These are phyloP conservation scores for Loxodonta africana DNA, from an alignment of 2,113 vertebrate species.

Conservation along the genomic window DNA sequence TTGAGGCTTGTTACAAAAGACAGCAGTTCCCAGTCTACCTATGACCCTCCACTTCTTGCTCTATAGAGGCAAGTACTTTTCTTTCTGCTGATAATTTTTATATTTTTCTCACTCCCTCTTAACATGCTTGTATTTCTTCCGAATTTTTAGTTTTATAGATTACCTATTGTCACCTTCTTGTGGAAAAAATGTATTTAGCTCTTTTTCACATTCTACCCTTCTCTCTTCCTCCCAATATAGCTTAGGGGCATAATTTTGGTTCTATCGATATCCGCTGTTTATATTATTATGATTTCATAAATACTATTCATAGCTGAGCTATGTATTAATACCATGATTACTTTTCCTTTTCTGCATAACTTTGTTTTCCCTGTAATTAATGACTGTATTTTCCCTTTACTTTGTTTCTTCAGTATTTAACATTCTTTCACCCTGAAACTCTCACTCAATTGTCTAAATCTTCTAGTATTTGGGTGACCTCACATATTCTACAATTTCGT, in stretches of 20 bases:
- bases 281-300: neutral
- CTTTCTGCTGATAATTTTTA: neutral
- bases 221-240: neutral
- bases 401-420: conserved; percentile 7
- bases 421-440: neutral
- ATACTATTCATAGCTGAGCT: neutral
- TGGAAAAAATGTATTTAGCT: neutral
- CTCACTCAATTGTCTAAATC: neutral
- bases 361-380: neutral
- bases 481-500: neutral
- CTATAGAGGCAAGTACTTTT: neutral
- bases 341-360: neutral
- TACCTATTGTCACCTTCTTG: neutral
- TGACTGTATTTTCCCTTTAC: neutral
- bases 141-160: neutral
- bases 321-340: neutral
- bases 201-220: conserved; percentile 17
- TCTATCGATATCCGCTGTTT: neutral
- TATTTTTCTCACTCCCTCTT: neutral
- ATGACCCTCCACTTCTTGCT: neutral
- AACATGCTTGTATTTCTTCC: neutral
- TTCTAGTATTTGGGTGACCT: neutral
- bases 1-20: neutral
- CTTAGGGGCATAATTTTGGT: neutral
- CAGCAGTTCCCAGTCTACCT: neutral